Evolutionary conservation across 2,888 invertebrate genomes (phyloP).

Genomic region (Pollenia griseotomentosa): DNA sequence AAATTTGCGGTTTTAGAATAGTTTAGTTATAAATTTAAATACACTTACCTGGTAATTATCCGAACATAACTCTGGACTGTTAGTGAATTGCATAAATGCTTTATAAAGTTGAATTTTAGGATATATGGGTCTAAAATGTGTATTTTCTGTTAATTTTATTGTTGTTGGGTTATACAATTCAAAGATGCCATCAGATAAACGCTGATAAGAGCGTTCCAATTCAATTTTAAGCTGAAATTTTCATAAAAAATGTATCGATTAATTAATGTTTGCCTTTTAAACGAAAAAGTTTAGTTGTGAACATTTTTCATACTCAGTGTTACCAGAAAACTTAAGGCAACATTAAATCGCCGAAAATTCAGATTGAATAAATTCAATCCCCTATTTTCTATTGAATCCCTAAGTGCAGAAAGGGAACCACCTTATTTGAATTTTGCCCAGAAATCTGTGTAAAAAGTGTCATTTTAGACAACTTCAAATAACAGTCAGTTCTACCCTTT

Average conservation of each 20-base stretch:
- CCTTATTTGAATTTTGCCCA: too few relatives aligned
- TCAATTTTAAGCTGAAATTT: conserved; percentile 55
- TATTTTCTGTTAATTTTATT: conserved; percentile 48
- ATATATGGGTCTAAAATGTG: conserved; percentile 84
- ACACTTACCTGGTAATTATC: conserved; percentile 42
- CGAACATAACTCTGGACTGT: conserved; percentile 31
- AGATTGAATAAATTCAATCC: too few relatives aligned
- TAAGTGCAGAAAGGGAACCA: too few relatives aligned
- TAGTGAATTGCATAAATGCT: conserved; percentile 59
- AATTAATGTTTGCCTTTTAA: not conserved
- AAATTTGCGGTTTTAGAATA: not conserved
- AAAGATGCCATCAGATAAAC: conserved; percentile 70
- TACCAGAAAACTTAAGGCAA: too few relatives aligned
- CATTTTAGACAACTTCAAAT: too few relatives aligned
- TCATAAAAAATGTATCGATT: not conserved
- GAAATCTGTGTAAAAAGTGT: too few relatives aligned
- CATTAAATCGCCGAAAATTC: too few relatives aligned
- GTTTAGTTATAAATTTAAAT: not conserved
- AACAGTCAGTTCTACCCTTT: too few relatives aligned
- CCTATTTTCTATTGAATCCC: too few relatives aligned
- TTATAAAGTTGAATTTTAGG: conserved; percentile 72
- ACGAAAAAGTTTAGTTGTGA: too few relatives aligned
- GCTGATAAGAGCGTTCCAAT: conserved; percentile 62
- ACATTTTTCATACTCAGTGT: too few relatives aligned
- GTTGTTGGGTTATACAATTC: conserved; percentile 39